Evolutionary conservation across 2,797 vertebrate species (phyloP).

Genomic region (Rhynchonycteris naso): DNA sequence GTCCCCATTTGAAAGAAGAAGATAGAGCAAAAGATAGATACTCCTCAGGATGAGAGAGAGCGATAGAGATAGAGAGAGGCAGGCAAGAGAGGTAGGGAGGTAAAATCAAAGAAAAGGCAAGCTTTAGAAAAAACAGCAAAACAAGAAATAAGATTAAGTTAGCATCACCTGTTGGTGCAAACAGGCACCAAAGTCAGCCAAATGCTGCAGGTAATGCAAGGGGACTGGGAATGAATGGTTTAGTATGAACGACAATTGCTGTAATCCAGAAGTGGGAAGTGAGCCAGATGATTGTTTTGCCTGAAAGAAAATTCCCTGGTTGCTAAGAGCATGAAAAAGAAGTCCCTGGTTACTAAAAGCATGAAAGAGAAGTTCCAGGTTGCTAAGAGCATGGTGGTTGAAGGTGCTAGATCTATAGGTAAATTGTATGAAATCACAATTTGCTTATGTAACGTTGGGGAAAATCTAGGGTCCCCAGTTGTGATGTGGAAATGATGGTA

Average conservation of each 20-base stretch:
- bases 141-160: neutral
- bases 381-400: neutral
- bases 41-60: neutral
- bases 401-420: neutral
- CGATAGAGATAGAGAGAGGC: neutral
- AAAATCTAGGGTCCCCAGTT: neutral
- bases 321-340: neutral
- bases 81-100: neutral
- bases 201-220: neutral
- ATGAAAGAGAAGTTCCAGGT: neutral
- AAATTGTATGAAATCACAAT: neutral
- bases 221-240: accelerated
- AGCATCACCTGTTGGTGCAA: neutral
- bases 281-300: neutral
- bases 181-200: accelerated
- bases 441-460: neutral
- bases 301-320: neutral
- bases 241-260: neutral
- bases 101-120: neutral
- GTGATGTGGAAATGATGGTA: neutral
- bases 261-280: neutral
- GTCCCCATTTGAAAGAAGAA: neutral
- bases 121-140: neutral
- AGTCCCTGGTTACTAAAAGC: neutral
- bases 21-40: neutral